Evolutionary conservation across 2,888 invertebrate genomes (phyloP), one percentile per base, ranked within the genome.

Genomic region (Lathronympha strigana): DNA sequence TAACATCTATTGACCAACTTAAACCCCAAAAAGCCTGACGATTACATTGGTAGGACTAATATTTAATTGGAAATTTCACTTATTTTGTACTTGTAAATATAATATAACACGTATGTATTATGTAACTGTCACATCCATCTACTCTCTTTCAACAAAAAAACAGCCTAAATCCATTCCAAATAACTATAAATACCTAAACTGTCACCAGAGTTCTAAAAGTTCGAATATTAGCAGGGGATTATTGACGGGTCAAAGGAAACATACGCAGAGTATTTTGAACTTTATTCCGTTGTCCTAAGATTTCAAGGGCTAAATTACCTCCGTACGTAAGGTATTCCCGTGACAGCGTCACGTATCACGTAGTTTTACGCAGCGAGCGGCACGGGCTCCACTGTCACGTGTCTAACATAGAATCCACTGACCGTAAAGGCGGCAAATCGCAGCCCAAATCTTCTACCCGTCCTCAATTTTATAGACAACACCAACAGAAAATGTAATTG

Each of bases 401-500:
- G 43, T 75, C 72, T 61, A 49, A 58, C 61, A 58, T 61, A 53
- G 67, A 58, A 63, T 66, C 67, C 70, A 72, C 68, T 74, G 72
- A 70, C 74, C 72, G 77, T 81, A 81, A 81, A 81, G 71, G 68
- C 76, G 68, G 74, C 71, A 80, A 78, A 82, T 77, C 77, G 77
- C 71, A 74, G 75, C 75, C 73, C 74, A 71, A 71, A 72, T 75
- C 70, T 73, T 73, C 70, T 69, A n/a, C 74, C 76, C 76, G 74
- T 73, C 74, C 67, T 74, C 77, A 75, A 76, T 76, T 82, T 80
- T 78, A 81, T 79, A 74, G 58, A 53, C 51, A 79, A 78, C 71
- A 74, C 73, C 75, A 71, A 76, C 76, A 76, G 77, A 76, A 80
- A 80, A 75, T 74, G 75, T 80, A 79, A 81, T 81, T 81, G 77